A percentile compares a stretch with the other conserved stretches of the same genome.
Conservation (phyloP, 2,113 vertebrate species). For the Onychorhynchus coronatus region DNA sequence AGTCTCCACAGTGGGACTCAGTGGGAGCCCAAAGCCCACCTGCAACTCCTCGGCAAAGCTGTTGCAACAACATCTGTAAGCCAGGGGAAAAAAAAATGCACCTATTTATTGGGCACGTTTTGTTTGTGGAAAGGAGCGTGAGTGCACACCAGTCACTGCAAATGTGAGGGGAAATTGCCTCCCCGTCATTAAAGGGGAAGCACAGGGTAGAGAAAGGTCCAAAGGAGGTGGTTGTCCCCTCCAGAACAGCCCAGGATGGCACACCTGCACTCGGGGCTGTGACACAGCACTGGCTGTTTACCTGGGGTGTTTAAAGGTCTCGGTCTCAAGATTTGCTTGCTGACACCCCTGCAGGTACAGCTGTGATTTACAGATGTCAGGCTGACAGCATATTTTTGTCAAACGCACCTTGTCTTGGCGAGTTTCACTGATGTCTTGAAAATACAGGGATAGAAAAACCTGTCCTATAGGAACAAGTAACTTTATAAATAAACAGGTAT, state of each 20-base stretch:
- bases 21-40: neutral
- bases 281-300: neutral
- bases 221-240: neutral
- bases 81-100: neutral
- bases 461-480: neutral
- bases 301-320: neutral
- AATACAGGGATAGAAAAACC: neutral
- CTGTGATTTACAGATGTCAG: neutral
- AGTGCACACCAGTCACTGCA: accelerated
- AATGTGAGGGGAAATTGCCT: neutral
- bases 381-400: neutral
- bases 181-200: accelerated
- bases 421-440: neutral
- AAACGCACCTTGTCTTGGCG: neutral
- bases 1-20: neutral
- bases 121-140: neutral
- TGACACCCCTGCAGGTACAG: neutral
- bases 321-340: neutral
- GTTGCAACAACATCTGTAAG: neutral
- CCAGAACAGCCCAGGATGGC: neutral
- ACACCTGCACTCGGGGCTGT: neutral
- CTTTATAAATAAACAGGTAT: neutral
- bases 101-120: accelerated
- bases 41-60: neutral
- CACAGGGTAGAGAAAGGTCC: neutral